phyloP scores from a whole-genome alignment of 2,888 invertebrate genomes.

The Patella ulyssiponensis region DNA sequence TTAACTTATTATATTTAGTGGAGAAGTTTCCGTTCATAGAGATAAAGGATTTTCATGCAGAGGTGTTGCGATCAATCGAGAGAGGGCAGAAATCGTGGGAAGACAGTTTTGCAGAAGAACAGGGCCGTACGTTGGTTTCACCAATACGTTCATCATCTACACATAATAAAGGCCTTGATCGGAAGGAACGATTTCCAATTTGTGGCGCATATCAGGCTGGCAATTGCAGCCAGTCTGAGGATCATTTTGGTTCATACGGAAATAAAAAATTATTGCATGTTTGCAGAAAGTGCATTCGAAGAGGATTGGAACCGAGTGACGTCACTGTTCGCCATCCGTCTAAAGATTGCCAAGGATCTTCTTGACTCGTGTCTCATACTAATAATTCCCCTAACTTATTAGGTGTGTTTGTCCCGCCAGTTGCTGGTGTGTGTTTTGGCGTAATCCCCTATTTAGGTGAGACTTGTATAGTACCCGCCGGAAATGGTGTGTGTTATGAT shows the following conservation, averaged over 20 bases:
- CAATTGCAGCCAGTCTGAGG: background rate
- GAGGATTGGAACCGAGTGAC: background rate
- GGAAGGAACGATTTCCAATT: background rate
- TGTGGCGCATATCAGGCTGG: constrained; percentile 1
- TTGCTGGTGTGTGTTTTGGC: background rate
- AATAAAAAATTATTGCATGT: background rate
- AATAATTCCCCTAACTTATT: background rate
- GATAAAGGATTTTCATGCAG: background rate
- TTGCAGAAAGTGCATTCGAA: background rate
- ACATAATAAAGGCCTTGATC: background rate
- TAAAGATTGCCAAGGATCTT: too few relatives aligned
- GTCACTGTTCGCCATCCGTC: too few relatives aligned
- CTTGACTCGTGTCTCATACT: too few relatives aligned
- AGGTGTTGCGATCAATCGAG: background rate
- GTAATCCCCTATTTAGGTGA: background rate
- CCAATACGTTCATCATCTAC: background rate
- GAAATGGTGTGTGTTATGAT: background rate
- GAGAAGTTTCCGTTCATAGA: background rate
- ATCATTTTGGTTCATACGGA: background rate
- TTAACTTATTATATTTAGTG: background rate
- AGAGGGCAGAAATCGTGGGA: background rate
- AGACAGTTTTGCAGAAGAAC: constrained; percentile 1
- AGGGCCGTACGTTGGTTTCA: background rate
- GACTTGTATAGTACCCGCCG: background rate
- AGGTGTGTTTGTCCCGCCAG: background rate